These are phyloP conservation scores for Heteromurus nitidus DNA, from an alignment of 2,888 invertebrate genomes.

Conservation along the genomic window DNA sequence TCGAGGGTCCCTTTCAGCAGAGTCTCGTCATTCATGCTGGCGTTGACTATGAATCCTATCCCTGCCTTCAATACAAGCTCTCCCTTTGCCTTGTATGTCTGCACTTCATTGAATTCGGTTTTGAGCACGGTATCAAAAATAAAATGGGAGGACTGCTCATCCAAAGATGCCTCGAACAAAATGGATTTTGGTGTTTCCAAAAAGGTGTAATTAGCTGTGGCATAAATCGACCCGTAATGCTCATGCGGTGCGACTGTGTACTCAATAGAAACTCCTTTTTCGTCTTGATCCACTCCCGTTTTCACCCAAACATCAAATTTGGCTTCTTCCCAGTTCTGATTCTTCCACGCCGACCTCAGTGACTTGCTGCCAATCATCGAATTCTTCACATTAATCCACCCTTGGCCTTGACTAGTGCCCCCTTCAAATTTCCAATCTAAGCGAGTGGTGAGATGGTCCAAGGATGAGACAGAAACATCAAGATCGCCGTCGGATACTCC, in stretches of 20 bases:
- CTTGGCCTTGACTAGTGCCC: conserved; percentile 49
- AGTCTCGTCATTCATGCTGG: conserved; percentile 55
- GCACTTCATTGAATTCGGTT: conserved; percentile 64
- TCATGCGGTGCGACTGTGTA: conserved; percentile 49
- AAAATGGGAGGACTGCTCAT: conserved; percentile 43
- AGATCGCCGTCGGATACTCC: conserved; percentile 66
- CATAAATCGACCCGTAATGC: conserved; percentile 49
- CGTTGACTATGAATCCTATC: conserved; percentile 55
- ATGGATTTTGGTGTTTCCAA: conserved; percentile 51
- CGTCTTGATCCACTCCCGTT: conserved; percentile 31
- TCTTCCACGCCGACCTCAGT: conserved; percentile 63
- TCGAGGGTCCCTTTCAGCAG: conserved; percentile 41
- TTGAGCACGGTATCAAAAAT: conserved; percentile 61
- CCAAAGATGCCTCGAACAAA: conserved; percentile 39
- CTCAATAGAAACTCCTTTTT: conserved; percentile 63
- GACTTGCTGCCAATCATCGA: conserved; percentile 60
- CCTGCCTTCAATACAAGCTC: conserved; percentile 38
- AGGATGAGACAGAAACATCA: conserved; percentile 54
- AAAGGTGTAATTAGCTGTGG: conserved; percentile 60
- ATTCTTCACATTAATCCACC: conserved; percentile 50
- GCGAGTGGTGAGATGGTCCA: conserved; percentile 55
- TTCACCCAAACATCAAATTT: conserved; percentile 62
- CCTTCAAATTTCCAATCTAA: conserved; percentile 70
- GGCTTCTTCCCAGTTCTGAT: conserved; percentile 61
- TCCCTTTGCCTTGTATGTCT: conserved; percentile 33